phyloP scores from a whole-genome alignment of 2,888 invertebrate species.

The Drosophila suboccidentalis region DNA sequence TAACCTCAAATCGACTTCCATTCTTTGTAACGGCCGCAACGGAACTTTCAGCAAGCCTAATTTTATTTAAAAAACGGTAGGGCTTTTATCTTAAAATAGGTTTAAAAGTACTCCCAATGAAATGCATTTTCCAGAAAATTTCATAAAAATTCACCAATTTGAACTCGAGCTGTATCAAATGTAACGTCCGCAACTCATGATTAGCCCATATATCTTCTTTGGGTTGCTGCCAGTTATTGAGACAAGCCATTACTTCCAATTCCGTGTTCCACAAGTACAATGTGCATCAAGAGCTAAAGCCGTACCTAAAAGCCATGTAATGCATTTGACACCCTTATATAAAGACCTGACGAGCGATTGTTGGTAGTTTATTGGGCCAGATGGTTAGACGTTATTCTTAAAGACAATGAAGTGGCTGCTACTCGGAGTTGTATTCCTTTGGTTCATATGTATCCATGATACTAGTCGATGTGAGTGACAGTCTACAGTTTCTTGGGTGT shows the following conservation, averaged over 20 bases:
- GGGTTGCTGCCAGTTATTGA: not conserved
- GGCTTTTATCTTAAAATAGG: too few species aligned
- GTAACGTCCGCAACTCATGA: too few species aligned
- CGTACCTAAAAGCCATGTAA: constrained; percentile 9
- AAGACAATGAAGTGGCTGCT: constrained; percentile 37
- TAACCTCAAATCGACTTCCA: too few species aligned
- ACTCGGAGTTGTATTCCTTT: constrained; percentile 4
- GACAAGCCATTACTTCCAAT: too few species aligned
- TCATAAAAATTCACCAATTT: too few species aligned
- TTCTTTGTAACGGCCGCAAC: too few species aligned
- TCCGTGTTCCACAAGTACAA: not conserved
- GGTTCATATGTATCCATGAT: constrained; percentile 22
- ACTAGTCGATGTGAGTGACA: constrained; percentile 23
- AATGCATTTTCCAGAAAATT: too few species aligned
- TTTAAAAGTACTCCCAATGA: too few species aligned
- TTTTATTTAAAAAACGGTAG: too few species aligned
- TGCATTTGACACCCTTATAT: constrained; percentile 26
- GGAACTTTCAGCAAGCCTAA: too few species aligned
- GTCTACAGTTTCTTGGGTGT: not conserved
- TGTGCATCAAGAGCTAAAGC: not conserved
- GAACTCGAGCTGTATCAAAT: too few species aligned
- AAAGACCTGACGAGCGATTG: not conserved
- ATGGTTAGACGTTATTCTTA: not conserved
- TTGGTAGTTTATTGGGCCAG: not conserved
- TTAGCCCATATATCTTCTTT: not conserved